Percentiles rank a stretch among this genome's conserved stretches.
Evolutionary conservation across 2,888 invertebrate genomes (phyloP).

Genomic region (Diadromus collaris): DNA sequence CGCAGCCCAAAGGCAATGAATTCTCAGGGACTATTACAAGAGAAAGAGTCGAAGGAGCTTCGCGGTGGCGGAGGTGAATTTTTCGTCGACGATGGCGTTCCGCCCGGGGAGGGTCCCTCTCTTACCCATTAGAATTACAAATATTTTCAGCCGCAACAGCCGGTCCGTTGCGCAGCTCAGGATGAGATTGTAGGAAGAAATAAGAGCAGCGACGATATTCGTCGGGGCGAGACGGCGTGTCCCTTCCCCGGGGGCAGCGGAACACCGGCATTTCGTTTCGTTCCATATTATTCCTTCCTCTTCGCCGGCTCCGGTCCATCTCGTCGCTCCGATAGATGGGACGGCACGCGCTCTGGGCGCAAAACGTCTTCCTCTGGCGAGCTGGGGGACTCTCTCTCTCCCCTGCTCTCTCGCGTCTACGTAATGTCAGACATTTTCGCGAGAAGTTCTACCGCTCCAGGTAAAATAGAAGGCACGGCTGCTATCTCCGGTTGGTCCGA

Average conservation of each 20-base stretch:
- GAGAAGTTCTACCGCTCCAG: constrained; percentile 68
- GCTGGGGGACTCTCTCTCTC: neutral
- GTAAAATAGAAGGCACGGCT: constrained; percentile 31
- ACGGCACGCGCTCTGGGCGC: constrained; percentile 76
- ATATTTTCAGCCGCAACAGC: constrained; percentile 70
- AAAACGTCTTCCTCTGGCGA: constrained; percentile 64
- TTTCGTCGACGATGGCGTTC: constrained; percentile 38
- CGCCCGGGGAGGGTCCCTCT: constrained; percentile 41
- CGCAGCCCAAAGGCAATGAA: constrained; percentile 51
- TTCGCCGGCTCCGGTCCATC: constrained; percentile 35
- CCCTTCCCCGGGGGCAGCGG: constrained; percentile 21
- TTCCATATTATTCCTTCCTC: constrained; percentile 36
- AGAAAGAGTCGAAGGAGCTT: constrained; percentile 26
- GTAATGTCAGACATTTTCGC: constrained; percentile 74
- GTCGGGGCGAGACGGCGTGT: neutral
- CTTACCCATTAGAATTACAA: constrained; percentile 76
- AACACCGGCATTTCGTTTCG: constrained; percentile 40
- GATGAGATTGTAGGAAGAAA: constrained; percentile 67
- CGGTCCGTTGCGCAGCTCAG: constrained; percentile 66
- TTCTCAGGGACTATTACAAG: constrained; percentile 46
- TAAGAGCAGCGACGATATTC: constrained; percentile 30
- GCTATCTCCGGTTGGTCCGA: constrained; percentile 21
- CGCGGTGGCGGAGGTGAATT: constrained; percentile 28
- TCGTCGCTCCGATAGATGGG: constrained; percentile 46
- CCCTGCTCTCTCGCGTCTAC: constrained; percentile 3